phyloP scores from a whole-genome alignment of 2,113 vertebrate genomes.

The Neodontobutis hainanensis region DNA sequence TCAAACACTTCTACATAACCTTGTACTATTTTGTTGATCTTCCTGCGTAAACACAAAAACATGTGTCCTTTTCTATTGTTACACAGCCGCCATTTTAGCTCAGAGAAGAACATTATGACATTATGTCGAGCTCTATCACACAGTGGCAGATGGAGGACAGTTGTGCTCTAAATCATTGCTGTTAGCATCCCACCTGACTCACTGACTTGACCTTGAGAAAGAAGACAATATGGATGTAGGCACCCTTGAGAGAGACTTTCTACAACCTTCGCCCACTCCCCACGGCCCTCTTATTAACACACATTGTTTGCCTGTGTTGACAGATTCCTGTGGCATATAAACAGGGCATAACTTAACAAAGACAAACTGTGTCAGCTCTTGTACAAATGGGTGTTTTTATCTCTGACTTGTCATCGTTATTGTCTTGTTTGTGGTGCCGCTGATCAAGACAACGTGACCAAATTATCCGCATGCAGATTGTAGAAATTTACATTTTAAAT shows the following conservation, averaged over 20 bases:
- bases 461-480: slow-evolving; percentile 19
- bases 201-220: slow-evolving; percentile 74
- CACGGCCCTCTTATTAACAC: slow-evolving; percentile 53
- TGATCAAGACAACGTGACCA: slow-evolving; percentile 18
- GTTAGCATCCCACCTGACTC: slow-evolving; percentile 68
- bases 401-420: slow-evolving; percentile 16
- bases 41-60: slow-evolving; percentile 36
- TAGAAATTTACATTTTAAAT: slow-evolving; percentile 5
- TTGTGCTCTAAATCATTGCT: slow-evolving; percentile 36
- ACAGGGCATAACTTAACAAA: slow-evolving; percentile 36
- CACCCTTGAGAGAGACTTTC: slow-evolving; percentile 53
- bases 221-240: slow-evolving; percentile 56
- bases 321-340: slow-evolving; percentile 37
- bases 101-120: slow-evolving; percentile 36
- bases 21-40: not conserved
- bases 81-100: slow-evolving; percentile 35
- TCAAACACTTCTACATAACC: not conserved
- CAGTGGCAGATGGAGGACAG: slow-evolving; percentile 59
- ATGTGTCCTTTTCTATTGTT: slow-evolving; percentile 48
- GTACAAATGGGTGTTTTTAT: slow-evolving; percentile 27
- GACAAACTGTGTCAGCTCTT: slow-evolving; percentile 27
- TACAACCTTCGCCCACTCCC: slow-evolving; percentile 51
- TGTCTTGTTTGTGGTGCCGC: slow-evolving; percentile 19
- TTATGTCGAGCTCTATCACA: slow-evolving; percentile 40
- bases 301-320: slow-evolving; percentile 46